Percentiles rank a stretch among this genome's conserved stretches.
Conservation (phyloP, 2,113 vertebrate species). For the Notothenia coriiceps region DNA sequence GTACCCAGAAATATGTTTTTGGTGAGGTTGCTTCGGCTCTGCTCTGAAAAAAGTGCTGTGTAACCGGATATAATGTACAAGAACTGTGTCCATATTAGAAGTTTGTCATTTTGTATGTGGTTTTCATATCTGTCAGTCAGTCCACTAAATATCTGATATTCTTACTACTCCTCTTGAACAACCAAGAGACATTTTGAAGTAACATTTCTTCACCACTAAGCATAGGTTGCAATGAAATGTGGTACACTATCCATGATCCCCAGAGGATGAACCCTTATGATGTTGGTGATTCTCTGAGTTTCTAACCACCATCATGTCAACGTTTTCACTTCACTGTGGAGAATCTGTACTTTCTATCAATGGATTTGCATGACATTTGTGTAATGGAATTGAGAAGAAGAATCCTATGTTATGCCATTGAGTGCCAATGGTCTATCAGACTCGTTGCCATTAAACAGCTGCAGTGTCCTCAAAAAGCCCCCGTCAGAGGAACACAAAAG, state of each 20-base stretch:
- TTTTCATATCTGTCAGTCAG: too few relatives aligned
- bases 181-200: too few relatives aligned
- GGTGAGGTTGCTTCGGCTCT: too few relatives aligned
- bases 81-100: too few relatives aligned
- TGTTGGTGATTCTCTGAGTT: background rate
- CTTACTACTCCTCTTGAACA: too few relatives aligned
- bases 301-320: background rate
- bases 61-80: too few relatives aligned
- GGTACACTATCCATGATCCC: background rate
- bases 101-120: too few relatives aligned
- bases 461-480: background rate
- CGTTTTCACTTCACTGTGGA: background rate
- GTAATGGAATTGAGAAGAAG: background rate
- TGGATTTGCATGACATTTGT: too few relatives aligned
- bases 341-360: background rate
- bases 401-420: background rate
- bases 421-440: background rate
- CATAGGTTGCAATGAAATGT: background rate
- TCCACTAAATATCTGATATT: too few relatives aligned
- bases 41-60: too few relatives aligned
- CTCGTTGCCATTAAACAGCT: background rate
- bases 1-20: too few relatives aligned
- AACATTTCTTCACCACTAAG: background rate
- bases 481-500: background rate
- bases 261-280: background rate